Percentiles rank a stretch among this genome's conserved stretches.
These are phyloP conservation scores for Drosophila quadrilineata DNA, from an alignment of 1,140 invertebrate genomes.

Conservation along the genomic window DNA sequence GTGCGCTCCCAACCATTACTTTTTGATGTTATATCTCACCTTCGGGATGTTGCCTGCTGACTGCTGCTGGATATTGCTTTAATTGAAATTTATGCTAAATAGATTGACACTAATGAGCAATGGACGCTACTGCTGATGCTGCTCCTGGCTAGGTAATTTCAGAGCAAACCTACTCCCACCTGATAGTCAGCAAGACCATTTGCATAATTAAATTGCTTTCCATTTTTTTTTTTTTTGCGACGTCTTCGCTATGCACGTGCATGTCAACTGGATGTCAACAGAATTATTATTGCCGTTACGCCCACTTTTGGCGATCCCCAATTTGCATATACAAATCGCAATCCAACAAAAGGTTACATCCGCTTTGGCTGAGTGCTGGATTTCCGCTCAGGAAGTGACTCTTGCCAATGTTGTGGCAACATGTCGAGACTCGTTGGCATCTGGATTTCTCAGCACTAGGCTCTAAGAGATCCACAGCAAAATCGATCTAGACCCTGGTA, in stretches of 20 bases:
- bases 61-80: constrained; percentile 74
- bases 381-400: constrained; percentile 54
- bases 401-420: constrained; percentile 29
- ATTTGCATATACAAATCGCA: constrained; percentile 55
- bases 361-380: constrained; percentile 51
- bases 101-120: constrained; percentile 78
- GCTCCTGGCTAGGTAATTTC: constrained; percentile 17
- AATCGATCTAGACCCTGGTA: constrained; percentile 18
- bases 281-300: constrained; percentile 67
- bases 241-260: not conserved
- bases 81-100: constrained; percentile 80
- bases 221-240: not conserved
- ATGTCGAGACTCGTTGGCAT: constrained; percentile 22
- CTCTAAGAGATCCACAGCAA: constrained; percentile 19
- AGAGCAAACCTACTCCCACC: not conserved
- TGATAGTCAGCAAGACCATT: constrained; percentile 28
- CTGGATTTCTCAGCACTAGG: not conserved
- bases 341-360: constrained; percentile 58
- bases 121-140: constrained; percentile 44
- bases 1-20: constrained; percentile 39
- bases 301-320: constrained; percentile 31
- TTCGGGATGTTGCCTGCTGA: not conserved
- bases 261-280: constrained; percentile 42
- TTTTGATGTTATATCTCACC: constrained; percentile 22
- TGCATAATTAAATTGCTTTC: constrained; percentile 60